Conservation (phyloP, 2,797 vertebrate genomes). For the Paramormyrops hopkinsi region DNA sequence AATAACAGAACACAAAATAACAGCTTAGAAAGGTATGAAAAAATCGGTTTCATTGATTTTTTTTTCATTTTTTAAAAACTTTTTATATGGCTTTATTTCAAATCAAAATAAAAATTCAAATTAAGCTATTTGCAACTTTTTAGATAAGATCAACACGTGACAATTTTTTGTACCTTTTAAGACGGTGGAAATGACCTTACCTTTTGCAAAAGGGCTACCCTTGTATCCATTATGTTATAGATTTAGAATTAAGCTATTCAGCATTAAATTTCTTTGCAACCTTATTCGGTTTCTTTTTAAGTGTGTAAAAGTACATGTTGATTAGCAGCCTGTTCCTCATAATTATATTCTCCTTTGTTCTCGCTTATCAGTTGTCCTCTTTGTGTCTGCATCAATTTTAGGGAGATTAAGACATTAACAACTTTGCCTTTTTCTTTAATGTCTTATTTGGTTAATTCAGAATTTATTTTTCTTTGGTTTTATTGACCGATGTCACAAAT, state of each 20-base stretch:
- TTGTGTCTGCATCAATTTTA: neutral
- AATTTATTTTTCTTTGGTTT: neutral
- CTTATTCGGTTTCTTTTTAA: neutral
- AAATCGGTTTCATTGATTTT: neutral
- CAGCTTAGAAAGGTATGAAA: neutral
- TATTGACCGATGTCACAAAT: constrained; percentile 12
- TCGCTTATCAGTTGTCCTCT: neutral
- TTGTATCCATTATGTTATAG: neutral
- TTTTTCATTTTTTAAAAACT: neutral
- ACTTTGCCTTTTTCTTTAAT: neutral
- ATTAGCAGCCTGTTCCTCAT: neutral
- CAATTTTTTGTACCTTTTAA: neutral
- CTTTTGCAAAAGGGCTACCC: neutral
- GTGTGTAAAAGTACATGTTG: neutral
- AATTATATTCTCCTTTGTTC: neutral
- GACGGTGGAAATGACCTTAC: neutral
- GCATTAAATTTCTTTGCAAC: neutral
- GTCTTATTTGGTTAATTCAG: neutral
- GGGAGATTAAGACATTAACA: neutral
- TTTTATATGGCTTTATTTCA: neutral
- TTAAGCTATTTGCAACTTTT: neutral
- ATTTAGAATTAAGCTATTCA: neutral
- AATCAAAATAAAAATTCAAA: neutral
- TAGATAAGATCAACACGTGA: neutral
- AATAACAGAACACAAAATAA: constrained; percentile 1